Evolutionary conservation across 2,113 vertebrate species (phyloP).

Genomic region (Neolamprologus brichardi): DNA sequence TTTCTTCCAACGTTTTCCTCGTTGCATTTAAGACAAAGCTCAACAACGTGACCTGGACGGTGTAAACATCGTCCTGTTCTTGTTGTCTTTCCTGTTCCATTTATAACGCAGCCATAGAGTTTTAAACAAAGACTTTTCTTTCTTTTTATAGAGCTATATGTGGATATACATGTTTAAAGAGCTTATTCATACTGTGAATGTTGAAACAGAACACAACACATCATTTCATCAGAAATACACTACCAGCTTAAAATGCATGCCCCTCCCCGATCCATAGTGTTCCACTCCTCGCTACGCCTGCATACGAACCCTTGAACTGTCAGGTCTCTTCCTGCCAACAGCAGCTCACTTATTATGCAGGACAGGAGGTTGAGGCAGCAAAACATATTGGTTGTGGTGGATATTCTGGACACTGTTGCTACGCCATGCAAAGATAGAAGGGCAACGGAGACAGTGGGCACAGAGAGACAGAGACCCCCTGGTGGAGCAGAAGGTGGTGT

Average conservation of each 20-base stretch:
- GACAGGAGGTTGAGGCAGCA: constrained; percentile 54
- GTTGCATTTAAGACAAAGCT: constrained; percentile 77
- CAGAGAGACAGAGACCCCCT: constrained; percentile 31
- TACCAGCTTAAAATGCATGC: constrained; percentile 83
- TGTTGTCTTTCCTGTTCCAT: constrained; percentile 72
- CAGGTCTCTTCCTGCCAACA: constrained; percentile 73
- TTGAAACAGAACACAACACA: constrained; percentile 85
- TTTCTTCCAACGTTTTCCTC: constrained; percentile 60
- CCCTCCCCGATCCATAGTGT: constrained; percentile 44
- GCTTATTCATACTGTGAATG: constrained; percentile 95
- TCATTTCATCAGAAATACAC: constrained; percentile 81
- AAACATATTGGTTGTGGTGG: constrained; percentile 30
- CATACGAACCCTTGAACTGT: constrained; percentile 66
- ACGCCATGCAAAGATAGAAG: constrained; percentile 81
- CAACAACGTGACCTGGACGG: constrained; percentile 80
- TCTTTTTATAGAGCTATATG: constrained; percentile 51
- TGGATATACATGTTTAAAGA: constrained; percentile 70
- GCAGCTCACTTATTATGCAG: constrained; percentile 67
- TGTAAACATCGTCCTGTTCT: constrained; percentile 84
- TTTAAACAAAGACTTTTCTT: constrained; percentile 79
- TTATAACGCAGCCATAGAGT: constrained; percentile 84
- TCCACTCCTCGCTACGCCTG: constrained; percentile 48
- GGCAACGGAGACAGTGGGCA: constrained; percentile 20
- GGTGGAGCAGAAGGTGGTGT: constrained; percentile 26
- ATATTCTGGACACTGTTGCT: constrained; percentile 73